A percentile compares a stretch with the other conserved stretches of the same genome.
Conservation (phyloP, 2,888 invertebrate genomes). For the Choristoneura rosaceana region DNA sequence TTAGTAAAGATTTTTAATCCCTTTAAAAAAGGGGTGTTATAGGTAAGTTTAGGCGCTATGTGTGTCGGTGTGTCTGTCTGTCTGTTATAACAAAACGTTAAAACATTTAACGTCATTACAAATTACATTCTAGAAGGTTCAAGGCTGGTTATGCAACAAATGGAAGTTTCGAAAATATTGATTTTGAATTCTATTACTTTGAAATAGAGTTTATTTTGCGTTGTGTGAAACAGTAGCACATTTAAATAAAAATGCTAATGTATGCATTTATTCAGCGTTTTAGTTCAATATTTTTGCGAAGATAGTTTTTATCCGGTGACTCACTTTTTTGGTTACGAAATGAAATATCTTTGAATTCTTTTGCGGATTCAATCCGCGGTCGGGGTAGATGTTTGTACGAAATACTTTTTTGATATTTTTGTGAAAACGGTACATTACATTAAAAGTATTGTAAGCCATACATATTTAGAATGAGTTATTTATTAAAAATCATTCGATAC, state of each 20-base stretch:
- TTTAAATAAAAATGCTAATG: not conserved
- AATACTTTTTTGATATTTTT: too few species aligned
- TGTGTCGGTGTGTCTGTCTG: too few species aligned
- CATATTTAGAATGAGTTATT: too few species aligned
- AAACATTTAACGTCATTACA: not conserved
- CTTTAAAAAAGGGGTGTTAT: too few species aligned
- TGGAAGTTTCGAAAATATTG: not conserved
- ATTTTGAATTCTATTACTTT: not conserved
- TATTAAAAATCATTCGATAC: too few species aligned
- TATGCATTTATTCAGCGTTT: constrained; percentile 5
- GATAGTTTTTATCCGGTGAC: not conserved
- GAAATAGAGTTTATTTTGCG: not conserved
- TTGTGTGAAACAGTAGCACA: not conserved
- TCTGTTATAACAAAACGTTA: too few species aligned
- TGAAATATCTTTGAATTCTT: not conserved
- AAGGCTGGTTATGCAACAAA: not conserved
- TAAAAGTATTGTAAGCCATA: too few species aligned
- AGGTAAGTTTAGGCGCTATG: too few species aligned
- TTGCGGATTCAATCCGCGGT: too few species aligned
- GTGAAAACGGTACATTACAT: too few species aligned
- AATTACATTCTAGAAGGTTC: not conserved
- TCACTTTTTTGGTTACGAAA: not conserved
- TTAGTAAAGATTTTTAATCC: too few species aligned
- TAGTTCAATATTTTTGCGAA: not conserved
- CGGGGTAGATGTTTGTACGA: too few species aligned